phyloP scores from a whole-genome alignment of 2,113 vertebrate species.

The Ahaetulla prasina region DNA sequence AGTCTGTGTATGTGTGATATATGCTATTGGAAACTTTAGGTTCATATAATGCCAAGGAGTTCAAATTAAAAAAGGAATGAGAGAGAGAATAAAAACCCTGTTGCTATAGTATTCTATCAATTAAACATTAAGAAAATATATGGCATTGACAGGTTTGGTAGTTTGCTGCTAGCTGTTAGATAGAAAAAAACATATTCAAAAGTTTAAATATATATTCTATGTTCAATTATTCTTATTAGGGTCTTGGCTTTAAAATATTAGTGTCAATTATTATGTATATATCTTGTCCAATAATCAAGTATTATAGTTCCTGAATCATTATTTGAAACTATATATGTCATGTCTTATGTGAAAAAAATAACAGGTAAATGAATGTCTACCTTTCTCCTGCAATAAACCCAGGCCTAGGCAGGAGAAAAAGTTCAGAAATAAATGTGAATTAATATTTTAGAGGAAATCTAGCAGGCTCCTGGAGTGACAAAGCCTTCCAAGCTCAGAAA shows the following conservation, averaged over 20 bases:
- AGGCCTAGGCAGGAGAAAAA: background rate
- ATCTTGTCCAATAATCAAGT: slow-evolving; percentile 32
- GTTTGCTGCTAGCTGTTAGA: slow-evolving; percentile 21
- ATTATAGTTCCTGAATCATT: slow-evolving; percentile 4
- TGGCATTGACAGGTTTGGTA: slow-evolving; percentile 36
- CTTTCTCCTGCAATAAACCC: fast-evolving
- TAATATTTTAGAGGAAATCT: slow-evolving; percentile 1
- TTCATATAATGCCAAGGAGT: slow-evolving; percentile 49
- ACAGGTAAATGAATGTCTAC: fast-evolving
- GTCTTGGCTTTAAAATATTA: slow-evolving; percentile 35
- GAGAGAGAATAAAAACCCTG: slow-evolving; percentile 17
- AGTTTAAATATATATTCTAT: slow-evolving; percentile 15
- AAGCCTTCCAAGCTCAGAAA: background rate
- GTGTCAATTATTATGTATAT: slow-evolving; percentile 10
- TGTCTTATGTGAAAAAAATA: background rate
- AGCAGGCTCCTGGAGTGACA: background rate
- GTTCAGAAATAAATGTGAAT: background rate
- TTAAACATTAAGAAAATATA: slow-evolving; percentile 50
- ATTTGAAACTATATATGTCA: background rate
- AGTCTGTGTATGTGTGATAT: slow-evolving; percentile 10
- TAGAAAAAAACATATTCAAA: slow-evolving; percentile 27
- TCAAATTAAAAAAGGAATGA: slow-evolving; percentile 47
- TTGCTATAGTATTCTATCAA: slow-evolving; percentile 50
- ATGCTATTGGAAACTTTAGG: slow-evolving; percentile 41
- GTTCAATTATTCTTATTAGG: slow-evolving; percentile 15